Base-by-base conservation (phyloP, 2,888 invertebrate genomes). In the Andrena bucephala region DNA sequence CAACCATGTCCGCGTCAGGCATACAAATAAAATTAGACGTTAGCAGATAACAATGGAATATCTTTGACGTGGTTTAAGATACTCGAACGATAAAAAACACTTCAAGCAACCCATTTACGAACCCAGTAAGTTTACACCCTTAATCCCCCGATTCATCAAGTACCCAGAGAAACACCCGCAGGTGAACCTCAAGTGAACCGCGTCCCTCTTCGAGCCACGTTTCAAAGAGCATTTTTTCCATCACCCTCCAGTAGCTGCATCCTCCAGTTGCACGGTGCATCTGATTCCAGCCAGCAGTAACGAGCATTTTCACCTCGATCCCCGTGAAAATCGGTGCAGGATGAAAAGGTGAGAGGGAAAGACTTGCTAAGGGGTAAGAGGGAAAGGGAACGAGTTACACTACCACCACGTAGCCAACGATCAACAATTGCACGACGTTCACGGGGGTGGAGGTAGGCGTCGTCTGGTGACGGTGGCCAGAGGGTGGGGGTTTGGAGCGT, bases 381-480 rank as follows among this genome's bases (percentile, higher is more conserved):
- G 54, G 72, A 66, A 13, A 68, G 66, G 66, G 77, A 72, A 71
- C 70, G 65, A 54, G 67, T 63, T 68, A 76, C 72, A 83, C 77
- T 74, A 86, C 75, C 87, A 71, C 81, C 87, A 71, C 81, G 85
- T 85, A 85, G 85, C 89, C 89, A 91, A 92, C 92, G 92, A 93
- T 93, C 92, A 93, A 93, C 92, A 93, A 93, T 93, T 92, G 90
- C 87, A 83, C 77, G 86, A 84, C 83, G 85, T 85, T 85, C 85
- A 85, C 57, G 78, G 63, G 70, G 78, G 77, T 59, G 83, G 77
- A 79, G 82, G 77, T 81, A 88, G 83, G 86, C 84, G 87, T 83
- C 87, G 87, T 88, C 81, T 68, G 70, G 68, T 78, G 74, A 70
- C 83, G 71, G 69, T 48, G 57, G 50, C 13, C 31, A 33, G 65